Evolutionary conservation across 2,888 invertebrate species (phyloP), one percentile per base, ranked within the genome.

Genomic region (Eupithecia exiguata): DNA sequence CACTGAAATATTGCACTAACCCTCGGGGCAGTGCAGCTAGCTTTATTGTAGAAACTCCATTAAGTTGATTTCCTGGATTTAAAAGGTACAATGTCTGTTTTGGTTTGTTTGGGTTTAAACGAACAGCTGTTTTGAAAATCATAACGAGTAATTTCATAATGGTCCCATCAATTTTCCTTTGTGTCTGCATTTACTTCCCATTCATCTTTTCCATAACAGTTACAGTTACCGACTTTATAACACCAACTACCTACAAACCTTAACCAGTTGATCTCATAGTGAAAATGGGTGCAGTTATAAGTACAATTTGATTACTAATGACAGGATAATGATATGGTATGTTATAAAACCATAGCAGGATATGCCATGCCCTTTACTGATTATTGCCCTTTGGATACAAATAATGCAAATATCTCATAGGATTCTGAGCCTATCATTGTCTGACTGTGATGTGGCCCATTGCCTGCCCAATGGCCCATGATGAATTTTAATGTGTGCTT

Each of bases 361-460:
- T 73, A 68, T 68, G 72, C 73, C 75, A 62, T 66, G 40, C 75
- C 73, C 66, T 72, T 65, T 70, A 68, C 66, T 68, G 35, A 67
- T 58, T 74, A 71, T 63, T 40, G 7, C 49, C 72, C 68, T 58
- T 43, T 61, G 58, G 58, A 38, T 40, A 49, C 72, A 38, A 3
- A 30, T 18, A 46, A 46, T 78, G 77, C 76, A 76, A 77, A 79
- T 77, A 75, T 75, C 70, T 75, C 70, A 80, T 77, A 77, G 74
- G 69, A 71, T 75, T 72, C 58, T 70, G 75, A 74, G 77, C 74
- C 74, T 74, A 74, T 77, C 79, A 77, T 79, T 79, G 79, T 77
- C 74, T 79, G 75, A 25, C 46, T 65, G 67, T 43, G 72, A 46
- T 61, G 69, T 69, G 75, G 77, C 40, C 69, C 76, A 80, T 79